These are phyloP conservation scores for Grus americana DNA, from an alignment of 2,113 vertebrate species.

Conservation along the genomic window DNA sequence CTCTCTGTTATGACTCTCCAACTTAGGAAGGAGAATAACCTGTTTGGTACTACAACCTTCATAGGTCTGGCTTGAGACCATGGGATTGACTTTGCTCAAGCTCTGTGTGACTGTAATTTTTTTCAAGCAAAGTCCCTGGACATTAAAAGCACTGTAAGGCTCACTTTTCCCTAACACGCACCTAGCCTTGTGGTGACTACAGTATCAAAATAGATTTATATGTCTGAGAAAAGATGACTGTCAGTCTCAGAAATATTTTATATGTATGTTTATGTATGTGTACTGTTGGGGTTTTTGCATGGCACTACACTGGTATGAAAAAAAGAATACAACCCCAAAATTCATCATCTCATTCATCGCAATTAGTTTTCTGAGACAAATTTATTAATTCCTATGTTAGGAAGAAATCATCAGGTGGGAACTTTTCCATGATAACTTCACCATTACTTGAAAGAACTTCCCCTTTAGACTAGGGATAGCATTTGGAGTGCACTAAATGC, in stretches of 20 bases:
- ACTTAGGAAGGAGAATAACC: not conserved
- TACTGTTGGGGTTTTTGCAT: not conserved
- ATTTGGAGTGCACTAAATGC: not conserved
- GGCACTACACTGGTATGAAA: not conserved
- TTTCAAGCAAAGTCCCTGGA: not conserved
- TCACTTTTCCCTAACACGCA: not conserved
- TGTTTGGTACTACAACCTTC: not conserved
- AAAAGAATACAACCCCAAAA: not conserved
- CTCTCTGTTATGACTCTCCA: not conserved
- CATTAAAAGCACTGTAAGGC: not conserved
- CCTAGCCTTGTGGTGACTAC: not conserved
- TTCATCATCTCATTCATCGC: not conserved
- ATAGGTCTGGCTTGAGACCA: not conserved
- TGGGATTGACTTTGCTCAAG: not conserved
- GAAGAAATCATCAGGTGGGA: not conserved
- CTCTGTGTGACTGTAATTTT: not conserved
- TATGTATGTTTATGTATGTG: not conserved
- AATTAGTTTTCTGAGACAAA: not conserved
- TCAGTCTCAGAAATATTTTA: not conserved
- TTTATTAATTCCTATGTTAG: not conserved
- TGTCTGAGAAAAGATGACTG: not conserved
- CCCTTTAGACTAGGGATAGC: not conserved
- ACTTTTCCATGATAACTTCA: not conserved
- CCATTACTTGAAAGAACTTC: not conserved
- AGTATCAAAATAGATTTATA: not conserved